A percentile compares a stretch with the other conserved stretches of the same genome.
Evolutionary conservation across 2,888 invertebrate species (phyloP).

Genomic region (Deladenus siricidicola): DNA sequence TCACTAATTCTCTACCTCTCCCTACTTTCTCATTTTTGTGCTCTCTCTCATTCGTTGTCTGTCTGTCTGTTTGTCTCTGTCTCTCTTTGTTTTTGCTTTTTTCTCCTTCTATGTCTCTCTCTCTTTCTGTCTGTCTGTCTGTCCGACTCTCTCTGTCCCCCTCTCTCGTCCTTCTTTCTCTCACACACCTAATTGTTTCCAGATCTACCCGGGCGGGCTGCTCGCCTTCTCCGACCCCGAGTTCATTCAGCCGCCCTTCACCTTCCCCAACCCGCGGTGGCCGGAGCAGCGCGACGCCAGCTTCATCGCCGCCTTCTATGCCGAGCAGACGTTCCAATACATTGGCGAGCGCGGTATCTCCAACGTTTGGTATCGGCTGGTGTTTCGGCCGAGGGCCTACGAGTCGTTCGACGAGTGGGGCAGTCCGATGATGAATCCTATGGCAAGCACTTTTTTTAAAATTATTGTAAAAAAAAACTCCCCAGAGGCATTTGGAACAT

Average conservation of each 20-base stretch:
- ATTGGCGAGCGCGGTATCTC: slow-evolving; percentile 35
- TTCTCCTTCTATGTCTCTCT: too few relatives aligned
- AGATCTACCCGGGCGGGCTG: slow-evolving; percentile 37
- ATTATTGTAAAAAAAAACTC: too few relatives aligned
- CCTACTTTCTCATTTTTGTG: too few relatives aligned
- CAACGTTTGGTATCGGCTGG: slow-evolving; percentile 39
- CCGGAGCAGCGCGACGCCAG: slow-evolving; percentile 36
- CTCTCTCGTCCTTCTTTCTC: background rate
- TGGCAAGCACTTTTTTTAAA: too few relatives aligned
- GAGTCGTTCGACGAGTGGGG: slow-evolving; percentile 36
- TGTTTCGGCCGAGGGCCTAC: slow-evolving; percentile 32
- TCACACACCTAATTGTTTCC: background rate
- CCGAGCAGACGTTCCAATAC: slow-evolving; percentile 36
- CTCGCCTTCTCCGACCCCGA: slow-evolving; percentile 38
- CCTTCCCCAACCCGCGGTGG: slow-evolving; percentile 40
- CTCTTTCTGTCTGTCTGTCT: too few relatives aligned
- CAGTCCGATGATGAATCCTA: slow-evolving; percentile 20
- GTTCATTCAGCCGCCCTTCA: slow-evolving; percentile 42
- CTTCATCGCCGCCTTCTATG: slow-evolving; percentile 39
- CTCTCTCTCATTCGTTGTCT: too few relatives aligned
- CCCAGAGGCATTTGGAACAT: too few relatives aligned
- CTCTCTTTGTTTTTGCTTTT: too few relatives aligned
- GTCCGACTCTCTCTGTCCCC: too few relatives aligned
- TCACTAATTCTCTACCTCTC: too few relatives aligned
- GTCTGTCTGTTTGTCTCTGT: too few relatives aligned